Evolutionary conservation across 1,140 invertebrate genomes (phyloP), one percentile per base, ranked within the genome.

Genomic region (Cotesia chilonis): DNA sequence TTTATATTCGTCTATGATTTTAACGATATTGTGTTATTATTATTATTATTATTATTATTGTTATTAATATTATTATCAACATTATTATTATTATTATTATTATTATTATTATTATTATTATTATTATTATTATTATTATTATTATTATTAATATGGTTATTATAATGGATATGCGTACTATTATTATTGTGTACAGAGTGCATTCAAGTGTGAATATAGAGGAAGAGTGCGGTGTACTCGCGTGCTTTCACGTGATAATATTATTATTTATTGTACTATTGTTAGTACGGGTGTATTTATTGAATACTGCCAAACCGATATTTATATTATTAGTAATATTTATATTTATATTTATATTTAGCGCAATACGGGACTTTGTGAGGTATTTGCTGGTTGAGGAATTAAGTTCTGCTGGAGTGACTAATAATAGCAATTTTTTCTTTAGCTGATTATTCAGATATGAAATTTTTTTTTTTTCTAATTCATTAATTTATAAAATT

Each of bases 11-110:
- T 59, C 38, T 69, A 36, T 41, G 28, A 54, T 69, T 14, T 47
- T 60, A 38, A 38, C 52, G 28, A 59, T 47, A 47, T 57, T 69
- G 35, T 69, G 57, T 57, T 54, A 38, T 69, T 69, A 59, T 69
- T 57, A 17, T 69, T 69, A 14, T 38, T 59, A 60, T 51, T 28
- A 3, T 12, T 66, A 51, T 66, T 66, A 52, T 66, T 66, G 20
- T 69, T 69, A 59, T 69, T 57, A 17, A 60, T 69, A 14, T 38
- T 59, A 51, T 51, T 28, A 3, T 9, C 52, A 51, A 52, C 52
- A 52, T 66, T 66, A 47, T 47, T 28, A 28, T 28, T 2, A 47
- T 10, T 10, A 3, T 12, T 66, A 51, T 66, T 66, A 52, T 66
- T 66, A 41, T 69, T 69, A 59, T 69, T 57, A 17, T 69, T 69